These are phyloP conservation scores for Vespertilio murinus DNA, from an alignment of 2,797 vertebrate species.

Conservation along the genomic window DNA sequence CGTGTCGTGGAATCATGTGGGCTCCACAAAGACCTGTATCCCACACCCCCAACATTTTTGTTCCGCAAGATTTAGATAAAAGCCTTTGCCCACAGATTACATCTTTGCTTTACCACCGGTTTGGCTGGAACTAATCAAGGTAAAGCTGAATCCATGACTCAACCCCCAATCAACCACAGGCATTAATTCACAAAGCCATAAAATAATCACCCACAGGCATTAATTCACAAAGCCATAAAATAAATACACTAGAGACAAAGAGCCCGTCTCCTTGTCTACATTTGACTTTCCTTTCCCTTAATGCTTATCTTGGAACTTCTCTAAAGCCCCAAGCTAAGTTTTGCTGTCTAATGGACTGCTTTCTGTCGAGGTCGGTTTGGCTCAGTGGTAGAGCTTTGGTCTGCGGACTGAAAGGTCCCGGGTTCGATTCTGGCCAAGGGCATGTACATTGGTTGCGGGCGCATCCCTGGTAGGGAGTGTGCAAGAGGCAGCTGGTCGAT, in stretches of 20 bases:
- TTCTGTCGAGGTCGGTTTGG: too few relatives aligned
- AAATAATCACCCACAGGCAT: background rate
- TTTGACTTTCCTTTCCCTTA: background rate
- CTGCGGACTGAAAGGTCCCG: too few relatives aligned
- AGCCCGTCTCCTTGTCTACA: background rate
- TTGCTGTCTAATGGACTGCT: background rate
- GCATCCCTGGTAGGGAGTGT: too few relatives aligned
- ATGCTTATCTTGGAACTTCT: background rate
- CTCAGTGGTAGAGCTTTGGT: too few relatives aligned
- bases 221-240: background rate
- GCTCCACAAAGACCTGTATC: slow-evolving; percentile 44
- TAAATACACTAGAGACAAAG: background rate
- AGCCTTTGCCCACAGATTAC: background rate
- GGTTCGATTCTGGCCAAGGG: too few relatives aligned
- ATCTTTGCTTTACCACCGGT: background rate
- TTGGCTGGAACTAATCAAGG: slow-evolving; percentile 38
- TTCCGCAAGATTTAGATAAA: slow-evolving; percentile 54
- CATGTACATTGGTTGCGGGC: too few relatives aligned
- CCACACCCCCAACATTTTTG: slow-evolving; percentile 35
- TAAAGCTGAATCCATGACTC: background rate
- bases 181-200: background rate
- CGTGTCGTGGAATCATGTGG: slow-evolving; percentile 49
- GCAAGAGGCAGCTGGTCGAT: too few relatives aligned
- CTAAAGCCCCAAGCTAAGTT: background rate
- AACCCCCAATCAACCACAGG: background rate